A percentile compares a stretch with the other conserved stretches of the same genome.
Evolutionary conservation across 1,140 invertebrate genomes (phyloP).

Genomic region (Drosophila virilis): DNA sequence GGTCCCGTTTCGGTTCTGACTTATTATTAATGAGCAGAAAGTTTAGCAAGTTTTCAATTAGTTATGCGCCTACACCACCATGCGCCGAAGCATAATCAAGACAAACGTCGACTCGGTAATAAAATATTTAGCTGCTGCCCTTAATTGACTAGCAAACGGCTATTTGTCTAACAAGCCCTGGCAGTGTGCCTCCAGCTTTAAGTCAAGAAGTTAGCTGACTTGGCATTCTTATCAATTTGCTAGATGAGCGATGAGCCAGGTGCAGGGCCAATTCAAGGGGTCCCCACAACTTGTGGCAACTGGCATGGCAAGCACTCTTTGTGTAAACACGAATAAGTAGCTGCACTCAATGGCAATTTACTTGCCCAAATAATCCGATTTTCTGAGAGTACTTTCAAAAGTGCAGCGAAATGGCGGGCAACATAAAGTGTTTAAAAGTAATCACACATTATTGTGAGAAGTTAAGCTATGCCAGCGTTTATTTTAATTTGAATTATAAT

Average conservation of each 20-base stretch:
- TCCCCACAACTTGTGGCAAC: constrained; percentile 22
- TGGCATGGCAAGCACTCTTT: background rate
- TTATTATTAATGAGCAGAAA: constrained; percentile 78
- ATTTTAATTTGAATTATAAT: background rate
- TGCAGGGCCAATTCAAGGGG: constrained; percentile 24
- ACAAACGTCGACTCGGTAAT: constrained; percentile 65
- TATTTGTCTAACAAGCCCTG: constrained; percentile 57
- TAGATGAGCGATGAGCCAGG: background rate
- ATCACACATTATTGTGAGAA: background rate
- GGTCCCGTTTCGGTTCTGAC: constrained; percentile 34
- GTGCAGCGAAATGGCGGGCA: constrained; percentile 14
- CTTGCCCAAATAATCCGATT: constrained; percentile 42
- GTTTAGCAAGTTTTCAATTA: constrained; percentile 78
- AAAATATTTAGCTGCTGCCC: constrained; percentile 66
- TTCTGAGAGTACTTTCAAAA: constrained; percentile 32
- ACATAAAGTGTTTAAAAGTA: background rate
- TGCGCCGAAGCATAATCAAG: constrained; percentile 60
- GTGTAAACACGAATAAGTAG: constrained; percentile 1
- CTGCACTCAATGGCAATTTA: constrained; percentile 25
- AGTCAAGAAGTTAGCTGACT: background rate
- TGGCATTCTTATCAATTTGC: background rate
- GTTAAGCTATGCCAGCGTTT: background rate
- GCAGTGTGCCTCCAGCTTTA: constrained; percentile 20
- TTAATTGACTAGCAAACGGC: constrained; percentile 67
- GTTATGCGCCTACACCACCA: constrained; percentile 46